Evolutionary conservation across 1,140 invertebrate species (phyloP).

Genomic region (Oedothorax gibbosus): DNA sequence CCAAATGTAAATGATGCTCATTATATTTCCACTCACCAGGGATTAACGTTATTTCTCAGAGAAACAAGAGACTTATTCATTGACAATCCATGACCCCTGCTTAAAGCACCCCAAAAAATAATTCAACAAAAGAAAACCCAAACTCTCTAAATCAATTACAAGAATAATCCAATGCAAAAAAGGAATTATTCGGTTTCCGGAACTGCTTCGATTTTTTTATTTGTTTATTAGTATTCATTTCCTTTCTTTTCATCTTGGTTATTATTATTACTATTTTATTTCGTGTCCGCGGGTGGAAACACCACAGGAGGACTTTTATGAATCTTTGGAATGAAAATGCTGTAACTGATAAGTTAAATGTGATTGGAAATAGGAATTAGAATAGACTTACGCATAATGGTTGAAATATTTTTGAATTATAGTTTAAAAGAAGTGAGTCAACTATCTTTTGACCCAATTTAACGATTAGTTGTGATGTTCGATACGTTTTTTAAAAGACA

Average conservation of each 20-base stretch:
- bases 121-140: constrained; percentile 18
- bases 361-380: too few species aligned
- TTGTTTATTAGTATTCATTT: constrained; percentile 28
- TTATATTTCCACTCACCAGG: neutral
- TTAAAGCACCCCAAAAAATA: constrained; percentile 4
- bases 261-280: neutral
- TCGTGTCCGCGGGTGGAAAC: constrained; percentile 35
- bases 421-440: too few species aligned
- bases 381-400: too few species aligned
- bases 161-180: constrained; percentile 35
- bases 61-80: constrained; percentile 34
- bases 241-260: neutral
- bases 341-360: too few species aligned
- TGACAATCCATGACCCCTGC: constrained; percentile 36
- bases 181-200: constrained; percentile 56
- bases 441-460: too few species aligned
- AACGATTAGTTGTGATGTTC: too few species aligned
- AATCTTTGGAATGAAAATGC: too few species aligned
- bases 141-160: constrained; percentile 36
- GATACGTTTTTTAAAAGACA: too few species aligned
- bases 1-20: too few species aligned
- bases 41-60: neutral
- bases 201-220: constrained; percentile 24
- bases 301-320: neutral
- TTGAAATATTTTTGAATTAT: too few species aligned